phyloP scores from a whole-genome alignment of 1,140 invertebrate genomes.

The Bombus confusus region DNA sequence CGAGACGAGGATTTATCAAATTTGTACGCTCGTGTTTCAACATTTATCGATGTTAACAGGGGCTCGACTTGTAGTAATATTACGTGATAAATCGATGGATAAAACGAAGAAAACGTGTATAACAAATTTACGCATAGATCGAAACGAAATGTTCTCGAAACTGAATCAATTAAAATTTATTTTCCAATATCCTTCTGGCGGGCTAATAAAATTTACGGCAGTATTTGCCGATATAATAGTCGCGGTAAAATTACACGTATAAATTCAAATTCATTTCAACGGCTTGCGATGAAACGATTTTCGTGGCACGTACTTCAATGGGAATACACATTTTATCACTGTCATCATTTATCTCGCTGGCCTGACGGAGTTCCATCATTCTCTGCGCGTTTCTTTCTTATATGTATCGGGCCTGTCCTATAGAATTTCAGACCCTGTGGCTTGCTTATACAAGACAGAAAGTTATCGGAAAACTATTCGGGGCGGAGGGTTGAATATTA shows the following conservation, averaged over 20 bases:
- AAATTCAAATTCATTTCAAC: constrained; percentile 43
- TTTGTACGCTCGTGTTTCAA: no score
- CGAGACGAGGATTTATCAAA: no score
- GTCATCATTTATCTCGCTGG: constrained; percentile 47
- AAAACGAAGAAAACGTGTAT: neutral
- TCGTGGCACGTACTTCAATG: constrained; percentile 29
- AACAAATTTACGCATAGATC: neutral
- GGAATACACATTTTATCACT: constrained; percentile 54
- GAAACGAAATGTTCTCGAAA: neutral
- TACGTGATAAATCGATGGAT: neutral
- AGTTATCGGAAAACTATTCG: constrained; percentile 52
- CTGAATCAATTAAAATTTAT: constrained; percentile 37
- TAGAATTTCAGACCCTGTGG: constrained; percentile 26
- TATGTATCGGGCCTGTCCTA: neutral
- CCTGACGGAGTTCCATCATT: constrained; percentile 50
- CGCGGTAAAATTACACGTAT: constrained; percentile 41
- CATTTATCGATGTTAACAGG: neutral
- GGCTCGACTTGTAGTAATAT: neutral
- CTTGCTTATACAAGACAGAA: constrained; percentile 37
- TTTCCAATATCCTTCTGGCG: neutral
- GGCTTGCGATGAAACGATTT: constrained; percentile 20
- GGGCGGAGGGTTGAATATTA: constrained; percentile 24
- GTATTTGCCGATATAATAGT: constrained; percentile 34
- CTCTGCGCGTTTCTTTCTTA: constrained; percentile 36
- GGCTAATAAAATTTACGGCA: neutral